These are phyloP conservation scores for Mormoops blainvillei DNA, from an alignment of 2,113 vertebrate genomes.

Conservation along the genomic window DNA sequence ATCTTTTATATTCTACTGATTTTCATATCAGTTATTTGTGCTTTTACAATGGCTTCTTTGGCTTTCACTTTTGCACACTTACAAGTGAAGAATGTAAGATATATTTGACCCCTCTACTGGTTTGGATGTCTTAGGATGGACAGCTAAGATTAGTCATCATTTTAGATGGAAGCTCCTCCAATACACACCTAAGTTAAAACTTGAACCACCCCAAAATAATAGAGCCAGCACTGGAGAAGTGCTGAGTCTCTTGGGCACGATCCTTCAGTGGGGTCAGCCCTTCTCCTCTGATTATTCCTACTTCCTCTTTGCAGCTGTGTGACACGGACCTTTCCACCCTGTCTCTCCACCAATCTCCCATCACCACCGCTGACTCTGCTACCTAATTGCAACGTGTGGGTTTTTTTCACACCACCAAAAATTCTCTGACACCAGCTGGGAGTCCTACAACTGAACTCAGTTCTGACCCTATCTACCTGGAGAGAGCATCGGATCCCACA, in stretches of 20 bases:
- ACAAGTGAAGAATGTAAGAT: not conserved
- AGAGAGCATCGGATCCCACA: not conserved
- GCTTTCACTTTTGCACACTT: not conserved
- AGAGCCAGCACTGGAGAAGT: not conserved
- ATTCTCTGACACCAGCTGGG: not conserved
- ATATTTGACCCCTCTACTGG: not conserved
- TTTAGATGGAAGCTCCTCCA: not conserved
- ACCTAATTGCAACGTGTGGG: not conserved
- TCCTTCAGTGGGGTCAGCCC: not conserved
- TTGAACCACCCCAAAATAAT: not conserved
- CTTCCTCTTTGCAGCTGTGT: not conserved
- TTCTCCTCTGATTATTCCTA: not conserved
- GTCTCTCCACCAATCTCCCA: not conserved
- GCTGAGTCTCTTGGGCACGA: not conserved
- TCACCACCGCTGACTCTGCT: not conserved
- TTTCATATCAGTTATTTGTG: not conserved
- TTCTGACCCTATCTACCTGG: not conserved
- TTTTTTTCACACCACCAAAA: not conserved
- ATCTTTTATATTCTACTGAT: not conserved
- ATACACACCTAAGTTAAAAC: not conserved
- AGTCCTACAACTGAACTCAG: not conserved
- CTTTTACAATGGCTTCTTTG: not conserved
- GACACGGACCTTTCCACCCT: not conserved
- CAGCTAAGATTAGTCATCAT: not conserved
- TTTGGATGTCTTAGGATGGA: not conserved